Base-by-base conservation (phyloP, 2,888 invertebrate species). In the Gymnosoma rotundatum region DNA sequence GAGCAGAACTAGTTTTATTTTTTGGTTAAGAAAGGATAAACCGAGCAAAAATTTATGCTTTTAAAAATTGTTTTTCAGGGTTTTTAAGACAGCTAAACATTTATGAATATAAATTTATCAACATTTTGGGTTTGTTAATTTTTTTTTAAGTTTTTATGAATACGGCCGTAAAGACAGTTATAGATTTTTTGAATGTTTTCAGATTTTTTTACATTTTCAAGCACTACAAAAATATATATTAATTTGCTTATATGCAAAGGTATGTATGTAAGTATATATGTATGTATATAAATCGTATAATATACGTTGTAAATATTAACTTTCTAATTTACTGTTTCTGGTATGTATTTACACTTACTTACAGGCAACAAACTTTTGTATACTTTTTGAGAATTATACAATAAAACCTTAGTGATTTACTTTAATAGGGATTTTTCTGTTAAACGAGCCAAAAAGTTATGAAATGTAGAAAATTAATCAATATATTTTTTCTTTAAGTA, bases 201-300 rank as follows among this genome's bases (percentile, higher is more conserved):
- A 79, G 16, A 38, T 45, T 21, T 10, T n/a, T 45, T 64, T 52
- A 2, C 38, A 45, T 60, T 66, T 70, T 64, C n/a, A 78, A 74
- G 81, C 84, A 56, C 78, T 84, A 84, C 81, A 84, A 84, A 83
- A 84, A 84, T 81, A 80, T 78, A 83, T 45, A 9, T 66, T 42
- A 16, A n/a, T 42, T 21, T 42, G 7, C 18, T 10, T 60, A 1
- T 61, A 78, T 42, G 20, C 69, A 82, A 73, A 32, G 32, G 32
- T 42, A 42, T 42, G 7, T 38, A 18, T 60, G 12, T 61, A 42
- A 20, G 7, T 38, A 18, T 60, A 6, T 61, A 78, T 52, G 20
- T 69, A 82, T 79, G 32, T 70, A 63, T 64, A 63, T 80, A 73
- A 38, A 20, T 70, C 42, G 20, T 70, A 32, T 66, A 64, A 74